Evolutionary conservation across 2,797 vertebrate genomes (phyloP).

Genomic region (Ibycter americanus): DNA sequence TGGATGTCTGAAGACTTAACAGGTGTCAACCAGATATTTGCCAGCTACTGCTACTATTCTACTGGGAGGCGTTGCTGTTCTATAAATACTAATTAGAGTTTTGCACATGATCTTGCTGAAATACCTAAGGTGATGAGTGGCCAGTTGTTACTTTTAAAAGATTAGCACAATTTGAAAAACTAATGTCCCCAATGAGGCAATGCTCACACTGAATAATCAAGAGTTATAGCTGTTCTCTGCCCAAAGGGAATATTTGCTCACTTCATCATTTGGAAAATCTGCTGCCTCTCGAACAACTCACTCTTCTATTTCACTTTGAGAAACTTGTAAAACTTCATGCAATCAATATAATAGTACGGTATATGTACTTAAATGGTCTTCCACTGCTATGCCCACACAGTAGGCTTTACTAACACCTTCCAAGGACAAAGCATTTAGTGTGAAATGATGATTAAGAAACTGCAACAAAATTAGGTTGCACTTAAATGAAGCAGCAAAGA

Average conservation of each 20-base stretch:
- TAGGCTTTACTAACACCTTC: not conserved
- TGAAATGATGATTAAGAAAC: not conserved
- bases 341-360: not conserved
- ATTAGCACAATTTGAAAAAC: conserved; percentile 74
- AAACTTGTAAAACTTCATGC: conserved; percentile 62
- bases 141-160: conserved; percentile 77
- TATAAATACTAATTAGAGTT: conserved; percentile 77
- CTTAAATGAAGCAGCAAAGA: not conserved
- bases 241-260: conserved; percentile 71
- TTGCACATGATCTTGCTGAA: conserved; percentile 71
- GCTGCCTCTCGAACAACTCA: conserved; percentile 64
- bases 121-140: conserved; percentile 76
- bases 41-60: conserved; percentile 59
- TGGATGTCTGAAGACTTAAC: conserved; percentile 64
- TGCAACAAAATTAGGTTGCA: not conserved
- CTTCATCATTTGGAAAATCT: conserved; percentile 75
- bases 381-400: not conserved
- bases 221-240: conserved; percentile 68
- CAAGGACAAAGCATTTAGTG: not conserved
- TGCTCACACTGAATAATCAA: conserved; percentile 74
- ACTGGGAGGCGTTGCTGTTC: conserved; percentile 67
- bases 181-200: conserved; percentile 74
- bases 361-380: not conserved
- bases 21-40: conserved; percentile 69
- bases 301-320: conserved; percentile 69